These are phyloP conservation scores for Glomeris maerens DNA, from an alignment of 1,140 invertebrate species.

Conservation along the genomic window DNA sequence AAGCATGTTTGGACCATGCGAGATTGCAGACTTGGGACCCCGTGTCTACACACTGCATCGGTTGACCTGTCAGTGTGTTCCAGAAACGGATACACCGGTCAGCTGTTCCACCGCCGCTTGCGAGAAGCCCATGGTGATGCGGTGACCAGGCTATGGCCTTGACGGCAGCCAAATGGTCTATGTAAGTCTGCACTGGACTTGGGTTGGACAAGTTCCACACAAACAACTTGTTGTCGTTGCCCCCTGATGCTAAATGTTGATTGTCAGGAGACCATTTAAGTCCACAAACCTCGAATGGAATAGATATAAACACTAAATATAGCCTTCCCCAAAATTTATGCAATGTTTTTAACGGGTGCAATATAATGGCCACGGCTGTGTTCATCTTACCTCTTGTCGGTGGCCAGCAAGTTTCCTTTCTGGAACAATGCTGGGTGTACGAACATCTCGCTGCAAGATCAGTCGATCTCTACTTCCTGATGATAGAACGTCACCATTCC, in stretches of 20 bases:
- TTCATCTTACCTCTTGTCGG: slow-evolving; percentile 75
- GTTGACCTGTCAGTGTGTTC: slow-evolving; percentile 98
- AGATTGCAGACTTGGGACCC: slow-evolving; percentile 97
- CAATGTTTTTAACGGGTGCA: not conserved
- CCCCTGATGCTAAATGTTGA: slow-evolving; percentile 93
- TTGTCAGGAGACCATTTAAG: slow-evolving; percentile 99
- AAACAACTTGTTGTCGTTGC: slow-evolving; percentile 96
- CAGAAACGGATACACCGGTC: slow-evolving; percentile 97
- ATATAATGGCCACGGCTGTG: not conserved
- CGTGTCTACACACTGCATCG: slow-evolving; percentile 96
- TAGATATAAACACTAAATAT: not conserved
- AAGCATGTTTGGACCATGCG: slow-evolving; percentile 98
- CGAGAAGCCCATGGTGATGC: slow-evolving; percentile 93
- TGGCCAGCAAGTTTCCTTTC: slow-evolving; percentile 76
- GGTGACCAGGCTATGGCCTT: slow-evolving; percentile 99
- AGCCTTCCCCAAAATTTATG: not conserved
- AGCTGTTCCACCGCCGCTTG: slow-evolving; percentile 94
- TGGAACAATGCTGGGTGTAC: slow-evolving; percentile 61
- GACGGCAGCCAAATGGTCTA: slow-evolving; percentile 93
- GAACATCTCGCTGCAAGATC: slow-evolving; percentile 87
- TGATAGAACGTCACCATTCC: slow-evolving; percentile 94
- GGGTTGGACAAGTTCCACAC: slow-evolving; percentile 91
- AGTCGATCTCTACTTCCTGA: slow-evolving; percentile 88
- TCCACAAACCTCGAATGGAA: slow-evolving; percentile 57
- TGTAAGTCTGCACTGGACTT: slow-evolving; percentile 86